These are phyloP conservation scores for Reticulitermes speratus DNA, from an alignment of 1,140 invertebrate genomes.

Conservation along the genomic window DNA sequence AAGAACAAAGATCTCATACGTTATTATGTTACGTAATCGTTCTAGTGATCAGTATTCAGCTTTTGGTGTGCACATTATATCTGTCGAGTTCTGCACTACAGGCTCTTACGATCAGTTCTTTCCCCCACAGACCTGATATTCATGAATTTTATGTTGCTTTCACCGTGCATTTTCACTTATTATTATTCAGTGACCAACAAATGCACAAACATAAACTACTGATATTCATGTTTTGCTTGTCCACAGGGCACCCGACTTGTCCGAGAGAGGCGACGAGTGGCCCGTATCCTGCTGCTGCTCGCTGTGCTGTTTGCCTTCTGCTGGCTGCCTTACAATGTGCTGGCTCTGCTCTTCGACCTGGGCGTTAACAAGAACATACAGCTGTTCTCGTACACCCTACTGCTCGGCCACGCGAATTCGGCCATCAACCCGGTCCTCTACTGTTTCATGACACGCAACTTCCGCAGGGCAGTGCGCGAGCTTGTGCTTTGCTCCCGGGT, in stretches of 20 bases:
- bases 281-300: constrained; percentile 69
- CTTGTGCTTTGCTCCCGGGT: constrained; percentile 51
- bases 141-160: no score
- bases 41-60: no score
- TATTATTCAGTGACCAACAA: no score
- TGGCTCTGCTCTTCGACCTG: constrained; percentile 61
- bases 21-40: no score
- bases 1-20: no score
- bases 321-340: constrained; percentile 76
- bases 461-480: constrained; percentile 66
- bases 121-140: no score
- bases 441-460: constrained; percentile 84
- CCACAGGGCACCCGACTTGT: constrained; percentile 60
- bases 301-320: constrained; percentile 73
- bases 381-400: constrained; percentile 50
- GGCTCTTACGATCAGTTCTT: no score
- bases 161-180: no score
- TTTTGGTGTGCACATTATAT: no score
- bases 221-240: neutral
- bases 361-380: constrained; percentile 29
- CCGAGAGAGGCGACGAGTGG: constrained; percentile 66
- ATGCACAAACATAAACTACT: no score
- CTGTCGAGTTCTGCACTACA: no score
- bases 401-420: constrained; percentile 72
- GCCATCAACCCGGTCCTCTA: constrained; percentile 88